Evolutionary conservation across 2,888 invertebrate species (phyloP), one percentile per base, ranked within the genome.

Genomic region (Zhengitettix transpicula): DNA sequence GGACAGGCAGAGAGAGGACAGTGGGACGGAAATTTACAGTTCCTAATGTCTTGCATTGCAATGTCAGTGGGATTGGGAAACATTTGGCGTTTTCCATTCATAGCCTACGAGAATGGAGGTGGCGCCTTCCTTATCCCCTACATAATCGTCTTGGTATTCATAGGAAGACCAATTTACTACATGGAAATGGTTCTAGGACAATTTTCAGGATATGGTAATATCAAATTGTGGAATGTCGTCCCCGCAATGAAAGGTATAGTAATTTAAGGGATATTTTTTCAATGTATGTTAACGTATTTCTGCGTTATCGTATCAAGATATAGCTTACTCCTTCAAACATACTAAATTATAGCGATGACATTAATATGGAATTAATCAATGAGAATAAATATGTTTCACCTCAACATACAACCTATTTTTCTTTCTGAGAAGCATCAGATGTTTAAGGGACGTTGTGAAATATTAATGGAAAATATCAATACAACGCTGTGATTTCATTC

Each of bases 101-200:
- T 67, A n/a, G 72, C 71, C 9, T 71, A 69, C 59, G 67, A 70
- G 61, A 72, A 71, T 61, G 72, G 71, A 2, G 72, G 71, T 41
- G 69, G 68, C 12, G 70, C 70, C 11, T 71, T 71, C 60, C 65
- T 71, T 28, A 70, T 71, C 40, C 72, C 72, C 9, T 73, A 73
- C 64, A 62, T 73, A 17, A 76, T 83, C 51, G 78, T 84, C 2
- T 70, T 85, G 16, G 69, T 82, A 15, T 67, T 84, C 55, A 78
- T 84, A 62, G 88, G 88, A 56, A 82, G 87, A 66, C 89, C 89
- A 0, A 81, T 92, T 75, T 90, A 91, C 71, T 89, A 87, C 69
- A 74, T 92, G 69, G 92, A 92, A 74, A 84, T 88, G 75, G 77
- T 82, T 3, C 71, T 92, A 12, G 92, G 92, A 14, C 92, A 92